phyloP scores from a whole-genome alignment of 2,113 vertebrate species.

The Tympanuchus pallidicinctus region DNA sequence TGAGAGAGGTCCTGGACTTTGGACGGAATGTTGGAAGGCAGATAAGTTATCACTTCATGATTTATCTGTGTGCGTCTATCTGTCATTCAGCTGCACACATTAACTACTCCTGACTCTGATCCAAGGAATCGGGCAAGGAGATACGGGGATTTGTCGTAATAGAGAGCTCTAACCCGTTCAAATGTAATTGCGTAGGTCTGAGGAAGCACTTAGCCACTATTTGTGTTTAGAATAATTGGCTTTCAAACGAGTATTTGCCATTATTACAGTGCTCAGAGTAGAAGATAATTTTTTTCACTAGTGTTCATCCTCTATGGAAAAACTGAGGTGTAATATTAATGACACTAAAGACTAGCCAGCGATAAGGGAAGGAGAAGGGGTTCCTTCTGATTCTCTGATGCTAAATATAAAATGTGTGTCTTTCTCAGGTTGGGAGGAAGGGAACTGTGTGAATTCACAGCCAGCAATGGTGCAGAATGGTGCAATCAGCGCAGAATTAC shows the following conservation, averaged over 20 bases:
- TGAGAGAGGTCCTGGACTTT: not conserved
- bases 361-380: not conserved
- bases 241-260: not conserved
- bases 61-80: not conserved
- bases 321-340: not conserved
- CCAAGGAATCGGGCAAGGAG: not conserved
- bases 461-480: rapidly evolving
- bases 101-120: not conserved
- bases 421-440: not conserved
- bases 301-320: not conserved
- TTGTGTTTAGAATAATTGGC: not conserved
- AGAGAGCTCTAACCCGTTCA: rapidly evolving
- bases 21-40: not conserved
- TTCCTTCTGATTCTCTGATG: not conserved
- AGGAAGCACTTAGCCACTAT: not conserved
- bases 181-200: not conserved
- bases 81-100: not conserved
- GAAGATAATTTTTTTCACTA: not conserved
- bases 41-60: not conserved
- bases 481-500: not conserved
- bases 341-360: not conserved
- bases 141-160: not conserved
- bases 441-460: not conserved
- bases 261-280: not conserved
- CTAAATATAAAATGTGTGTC: not conserved